These are phyloP conservation scores for Ichneumoninae sp. DNA, from an alignment of 2,888 invertebrate species.

Conservation along the genomic window DNA sequence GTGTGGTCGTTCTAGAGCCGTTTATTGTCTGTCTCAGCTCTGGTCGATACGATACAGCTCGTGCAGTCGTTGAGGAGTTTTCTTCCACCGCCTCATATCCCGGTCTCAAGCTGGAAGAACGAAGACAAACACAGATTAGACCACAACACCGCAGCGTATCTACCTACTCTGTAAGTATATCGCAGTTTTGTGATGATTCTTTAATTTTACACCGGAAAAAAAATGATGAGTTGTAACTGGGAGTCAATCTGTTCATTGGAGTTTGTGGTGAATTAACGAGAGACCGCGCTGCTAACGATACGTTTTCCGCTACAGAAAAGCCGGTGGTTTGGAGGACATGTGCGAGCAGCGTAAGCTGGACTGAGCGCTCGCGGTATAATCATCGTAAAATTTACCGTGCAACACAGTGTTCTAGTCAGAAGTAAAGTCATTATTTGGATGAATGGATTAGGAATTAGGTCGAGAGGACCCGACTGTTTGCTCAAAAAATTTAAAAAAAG, in stretches of 20 bases:
- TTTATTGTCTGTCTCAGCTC: constrained; percentile 84
- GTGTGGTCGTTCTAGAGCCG: constrained; percentile 34
- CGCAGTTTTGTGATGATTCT: neutral
- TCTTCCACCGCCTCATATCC: constrained; percentile 94
- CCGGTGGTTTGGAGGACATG: constrained; percentile 80
- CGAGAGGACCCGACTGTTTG: constrained; percentile 79
- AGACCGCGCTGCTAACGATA: constrained; percentile 1
- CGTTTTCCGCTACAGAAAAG: constrained; percentile 75
- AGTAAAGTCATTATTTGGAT: constrained; percentile 74
- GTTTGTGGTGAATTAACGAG: constrained; percentile 5
- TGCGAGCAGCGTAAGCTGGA: constrained; percentile 82
- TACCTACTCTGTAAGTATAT: constrained; percentile 79
- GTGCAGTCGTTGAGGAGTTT: constrained; percentile 94
- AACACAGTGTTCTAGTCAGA: constrained; percentile 82
- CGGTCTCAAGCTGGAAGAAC: constrained; percentile 95
- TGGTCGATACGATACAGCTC: constrained; percentile 94
- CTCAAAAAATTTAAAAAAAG: constrained; percentile 77
- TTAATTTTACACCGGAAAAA: neutral
- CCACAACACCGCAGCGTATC: constrained; percentile 79
- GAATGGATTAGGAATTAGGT: constrained; percentile 70
- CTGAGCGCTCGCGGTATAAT: constrained; percentile 73
- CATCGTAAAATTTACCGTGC: constrained; percentile 66
- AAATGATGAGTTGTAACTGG: neutral
- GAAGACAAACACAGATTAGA: constrained; percentile 90
- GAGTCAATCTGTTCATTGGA: constrained; percentile 5